Percentiles rank a stretch among this genome's conserved stretches.
Conservation (phyloP, 2,113 vertebrate species). For the Strigops habroptila region DNA sequence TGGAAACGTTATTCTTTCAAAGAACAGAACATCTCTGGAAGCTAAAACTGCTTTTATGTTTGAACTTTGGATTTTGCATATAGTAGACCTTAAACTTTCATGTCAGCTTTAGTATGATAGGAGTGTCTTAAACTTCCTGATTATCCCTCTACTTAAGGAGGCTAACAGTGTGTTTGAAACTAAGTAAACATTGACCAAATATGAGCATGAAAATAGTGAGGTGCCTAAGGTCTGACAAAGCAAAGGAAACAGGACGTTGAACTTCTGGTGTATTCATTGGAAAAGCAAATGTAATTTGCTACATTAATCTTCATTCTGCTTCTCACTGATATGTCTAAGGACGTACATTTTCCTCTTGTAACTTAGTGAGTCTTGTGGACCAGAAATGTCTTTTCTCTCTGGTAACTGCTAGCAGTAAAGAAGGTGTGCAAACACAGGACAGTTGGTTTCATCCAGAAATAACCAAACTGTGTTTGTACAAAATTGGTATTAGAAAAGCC, state of each 20-base stretch:
- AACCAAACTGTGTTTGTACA: background rate
- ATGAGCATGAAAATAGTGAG: conserved; percentile 44
- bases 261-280: background rate
- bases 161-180: background rate
- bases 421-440: background rate
- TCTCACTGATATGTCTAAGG: background rate
- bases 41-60: background rate
- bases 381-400: background rate
- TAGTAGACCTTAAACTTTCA: background rate
- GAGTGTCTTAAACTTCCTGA: background rate
- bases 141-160: background rate
- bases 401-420: background rate
- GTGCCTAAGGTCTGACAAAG: conserved; percentile 2
- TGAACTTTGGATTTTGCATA: background rate
- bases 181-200: conserved; percentile 56
- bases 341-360: background rate
- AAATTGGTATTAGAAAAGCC: background rate
- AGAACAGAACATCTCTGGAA: background rate
- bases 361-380: background rate
- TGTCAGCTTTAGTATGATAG: background rate
- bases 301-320: background rate
- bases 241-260: background rate
- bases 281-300: background rate
- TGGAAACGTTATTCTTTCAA: conserved; percentile 12
- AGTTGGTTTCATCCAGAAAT: background rate